Evolutionary conservation across 2,888 invertebrate species (phyloP).

Genomic region (Schrankia costaestrigalis): DNA sequence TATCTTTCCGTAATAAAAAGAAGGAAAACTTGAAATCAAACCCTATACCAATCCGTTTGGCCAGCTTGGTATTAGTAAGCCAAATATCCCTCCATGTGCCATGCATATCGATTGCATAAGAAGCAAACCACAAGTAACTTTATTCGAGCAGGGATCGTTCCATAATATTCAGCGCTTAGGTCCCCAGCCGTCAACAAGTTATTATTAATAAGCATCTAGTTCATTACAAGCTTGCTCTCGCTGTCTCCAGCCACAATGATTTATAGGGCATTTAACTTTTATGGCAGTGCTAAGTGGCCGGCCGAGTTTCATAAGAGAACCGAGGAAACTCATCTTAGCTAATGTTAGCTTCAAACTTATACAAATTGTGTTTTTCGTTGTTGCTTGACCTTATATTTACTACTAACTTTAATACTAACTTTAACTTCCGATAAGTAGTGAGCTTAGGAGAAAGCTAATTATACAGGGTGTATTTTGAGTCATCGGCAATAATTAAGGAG

Average conservation of each 20-base stretch:
- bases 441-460: no score
- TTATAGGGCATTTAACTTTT: conserved; percentile 75
- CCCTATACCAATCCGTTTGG: no score
- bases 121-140: conserved; percentile 9
- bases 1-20: no score
- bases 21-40: no score
- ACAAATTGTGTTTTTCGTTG: conserved; percentile 54
- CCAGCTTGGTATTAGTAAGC: no score
- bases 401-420: no score
- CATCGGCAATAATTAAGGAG: no score
- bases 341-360: conserved; percentile 70
- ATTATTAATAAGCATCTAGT: conserved; percentile 64
- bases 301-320: conserved; percentile 57
- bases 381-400: conserved; percentile 33
- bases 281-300: conserved; percentile 71
- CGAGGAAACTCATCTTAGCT: conserved; percentile 61
- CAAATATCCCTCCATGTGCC: no score
- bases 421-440: no score
- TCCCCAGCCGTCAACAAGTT: conserved; percentile 38
- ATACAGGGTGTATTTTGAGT: no score
- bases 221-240: conserved; percentile 51
- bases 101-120: no score
- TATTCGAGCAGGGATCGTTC: conserved; percentile 10
- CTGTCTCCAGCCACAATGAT: conserved; percentile 61
- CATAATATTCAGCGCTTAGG: conserved; percentile 34